Percentiles rank a stretch among this genome's conserved stretches.
phyloP scores from a whole-genome alignment of 2,888 invertebrate species.

The Monopis laevigella region DNA sequence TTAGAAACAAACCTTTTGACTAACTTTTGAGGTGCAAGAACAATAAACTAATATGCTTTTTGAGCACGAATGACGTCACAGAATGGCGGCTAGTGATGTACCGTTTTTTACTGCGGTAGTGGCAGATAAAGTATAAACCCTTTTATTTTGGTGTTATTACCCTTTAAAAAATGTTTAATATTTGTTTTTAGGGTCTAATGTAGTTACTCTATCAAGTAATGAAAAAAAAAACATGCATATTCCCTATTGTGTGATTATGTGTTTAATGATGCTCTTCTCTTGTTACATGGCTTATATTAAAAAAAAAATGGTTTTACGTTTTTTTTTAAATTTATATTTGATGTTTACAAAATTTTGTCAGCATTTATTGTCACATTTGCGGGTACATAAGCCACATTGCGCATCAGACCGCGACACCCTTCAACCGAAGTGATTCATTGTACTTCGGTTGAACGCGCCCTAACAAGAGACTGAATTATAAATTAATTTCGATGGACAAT shows the following conservation, averaged over 20 bases:
- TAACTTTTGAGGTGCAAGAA: too few relatives aligned
- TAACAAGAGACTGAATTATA: constrained; percentile 4
- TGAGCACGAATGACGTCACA: too few relatives aligned
- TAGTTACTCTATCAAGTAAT: neutral
- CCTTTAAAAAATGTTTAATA: neutral
- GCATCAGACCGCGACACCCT: constrained; percentile 9
- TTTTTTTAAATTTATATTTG: too few relatives aligned
- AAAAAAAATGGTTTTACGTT: neutral
- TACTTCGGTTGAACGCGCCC: constrained; percentile 3
- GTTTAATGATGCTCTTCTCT: neutral
- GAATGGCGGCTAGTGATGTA: too few relatives aligned
- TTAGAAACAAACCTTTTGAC: too few relatives aligned
- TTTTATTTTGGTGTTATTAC: too few relatives aligned
- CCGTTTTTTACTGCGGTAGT: too few relatives aligned
- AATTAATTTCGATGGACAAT: too few relatives aligned
- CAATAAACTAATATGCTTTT: too few relatives aligned
- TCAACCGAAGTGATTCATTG: neutral
- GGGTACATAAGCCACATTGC: neutral
- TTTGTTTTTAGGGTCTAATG: neutral
- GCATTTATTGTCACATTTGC: neutral
- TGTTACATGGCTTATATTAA: neutral
- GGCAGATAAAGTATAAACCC: too few relatives aligned
- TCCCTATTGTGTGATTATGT: neutral
- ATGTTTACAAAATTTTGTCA: too few relatives aligned
- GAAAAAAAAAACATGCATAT: neutral